Evolutionary conservation across 2,113 vertebrate genomes (phyloP), one percentile per base, ranked within the genome.

Genomic region (Mirounga angustirostris): DNA sequence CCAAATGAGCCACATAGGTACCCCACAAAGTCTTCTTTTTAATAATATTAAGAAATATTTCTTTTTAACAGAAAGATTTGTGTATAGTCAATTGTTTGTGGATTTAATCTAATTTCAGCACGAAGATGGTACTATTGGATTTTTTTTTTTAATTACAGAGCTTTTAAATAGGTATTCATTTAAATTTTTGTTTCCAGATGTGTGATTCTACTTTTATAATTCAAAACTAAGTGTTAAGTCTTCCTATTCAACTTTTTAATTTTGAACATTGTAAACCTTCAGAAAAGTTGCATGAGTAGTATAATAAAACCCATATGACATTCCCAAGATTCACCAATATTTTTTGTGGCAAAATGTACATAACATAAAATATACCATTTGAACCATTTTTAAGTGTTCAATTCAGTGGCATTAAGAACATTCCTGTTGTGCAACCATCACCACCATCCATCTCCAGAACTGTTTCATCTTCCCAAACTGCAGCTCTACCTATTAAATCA

Each of bases 211-310:
- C 46, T 94, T 96, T 65, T 85, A 10, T 92, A 78, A 84, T 93
- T 90, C 67, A 87, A 85, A 91, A 21, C 30, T 96, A 58, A 93
- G n/a, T 84, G 96, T 94, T 71, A 69, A 89, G 18, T 94, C 30
- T 54, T 92, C 93, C 40, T 80, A 30, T 50, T 50, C 63, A 92
- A 81, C 15, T 71, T 95, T 88, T 96, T 58, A 69, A 65, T 28
- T 90, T 84, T 93, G 50, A 80, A 73, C 69, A 36, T 74, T 73
- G 3, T 73, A 74, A 58, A 63, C 12, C 65, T 94, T 94, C 33
- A 80, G 46, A 94, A 87, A 95, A 82, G 14, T 63, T 97, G 9
- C 33, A 83, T 40, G 30, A 84, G 52, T 79, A 83, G 28, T 96
- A 22, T 59, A 79, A 76, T 89, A 94, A 61, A 86, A 91, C 33